Base-by-base conservation (phyloP, 2,797 vertebrate species). In the Coranthus polyacanthus region DNA sequence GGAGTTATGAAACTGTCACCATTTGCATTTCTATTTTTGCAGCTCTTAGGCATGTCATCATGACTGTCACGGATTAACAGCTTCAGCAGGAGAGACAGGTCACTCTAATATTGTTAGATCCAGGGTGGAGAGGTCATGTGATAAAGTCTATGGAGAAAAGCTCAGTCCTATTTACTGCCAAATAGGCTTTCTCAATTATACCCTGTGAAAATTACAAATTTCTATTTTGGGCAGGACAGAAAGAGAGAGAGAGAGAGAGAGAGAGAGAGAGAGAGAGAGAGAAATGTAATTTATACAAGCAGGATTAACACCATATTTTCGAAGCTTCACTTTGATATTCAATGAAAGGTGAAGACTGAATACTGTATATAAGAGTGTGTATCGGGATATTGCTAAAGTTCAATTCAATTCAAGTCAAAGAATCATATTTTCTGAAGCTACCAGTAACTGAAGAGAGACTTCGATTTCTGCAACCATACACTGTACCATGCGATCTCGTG, bases 1-100 rank as follows among this genome's bases (percentile, higher is more conserved):
- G 68, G 45, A 45, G 68, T 82, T 81, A 86, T 79, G 72, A 82
- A 88, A 82, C 67, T 49, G 37, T 47, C 50, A 43, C 9, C 21
- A 85, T 88, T 87, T 79, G 75, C 77, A 78, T 86, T 69, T 89
- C 69, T 84, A 82, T 85, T 73, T 79, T 65, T 68, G 72, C 71
- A 4, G 3, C 58, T 73, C 34, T 65, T 44, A 45, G 22, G 42
- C 60, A 43, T 20, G 45, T 78, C 59, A 78, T 45, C 42, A 50
- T 62, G 56, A 57, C 66, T 67, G 68, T 65, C 45, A 56, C 16
- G 63, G 64, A 61, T 79, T 66, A 75, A 70, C 58, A 54, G 68
- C 69, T 59, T 68, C 55, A 57, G 46, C 61, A 42, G 36, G 42
- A 49, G 43, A 62, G 17, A 39, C 61, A 80, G 63, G 75, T 75